Evolutionary conservation across 35 echinoderm and acorn worm genomes (phyloP).

Genomic region (Anneissia japonica): DNA sequence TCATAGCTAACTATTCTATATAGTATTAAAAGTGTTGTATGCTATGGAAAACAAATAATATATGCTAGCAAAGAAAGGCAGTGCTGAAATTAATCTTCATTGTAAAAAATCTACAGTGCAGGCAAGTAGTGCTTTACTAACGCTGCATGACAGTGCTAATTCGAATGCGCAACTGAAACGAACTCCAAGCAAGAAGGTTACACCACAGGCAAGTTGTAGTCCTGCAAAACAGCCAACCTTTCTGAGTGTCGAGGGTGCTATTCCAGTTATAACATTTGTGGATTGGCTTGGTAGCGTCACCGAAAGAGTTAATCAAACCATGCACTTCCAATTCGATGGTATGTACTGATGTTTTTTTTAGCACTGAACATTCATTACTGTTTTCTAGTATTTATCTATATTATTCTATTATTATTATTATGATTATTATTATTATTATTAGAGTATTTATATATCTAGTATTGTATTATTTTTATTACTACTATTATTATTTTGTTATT

Average conservation of each 20-base stretch:
- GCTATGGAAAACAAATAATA: no score
- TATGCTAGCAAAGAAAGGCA: no score
- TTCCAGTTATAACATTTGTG: conserved; percentile 55
- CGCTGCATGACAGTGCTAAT: conserved; percentile 80
- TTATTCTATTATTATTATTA: no score
- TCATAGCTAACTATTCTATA: no score
- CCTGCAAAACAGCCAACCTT: neutral
- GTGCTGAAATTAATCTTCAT: no score
- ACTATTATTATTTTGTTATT: no score
- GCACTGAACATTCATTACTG: no score
- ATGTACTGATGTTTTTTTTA: conserved; percentile 26
- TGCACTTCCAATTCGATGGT: conserved; percentile 99
- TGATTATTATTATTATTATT: no score
- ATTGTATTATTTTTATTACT: no score
- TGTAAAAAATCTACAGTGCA: conserved; percentile 79
- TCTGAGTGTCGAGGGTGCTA: conserved; percentile 5
- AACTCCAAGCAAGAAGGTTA: neutral
- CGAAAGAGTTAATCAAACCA: conserved; percentile 96
- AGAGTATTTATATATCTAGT: no score
- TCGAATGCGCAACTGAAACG: conserved; percentile 58
- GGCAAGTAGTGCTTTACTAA: conserved; percentile 94
- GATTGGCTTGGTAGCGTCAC: conserved; percentile 91
- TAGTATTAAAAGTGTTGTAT: no score
- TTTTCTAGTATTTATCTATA: no score
- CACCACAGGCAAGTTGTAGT: neutral